phyloP scores from a whole-genome alignment of 1,140 invertebrate species.

The Diorhabda carinulata region DNA sequence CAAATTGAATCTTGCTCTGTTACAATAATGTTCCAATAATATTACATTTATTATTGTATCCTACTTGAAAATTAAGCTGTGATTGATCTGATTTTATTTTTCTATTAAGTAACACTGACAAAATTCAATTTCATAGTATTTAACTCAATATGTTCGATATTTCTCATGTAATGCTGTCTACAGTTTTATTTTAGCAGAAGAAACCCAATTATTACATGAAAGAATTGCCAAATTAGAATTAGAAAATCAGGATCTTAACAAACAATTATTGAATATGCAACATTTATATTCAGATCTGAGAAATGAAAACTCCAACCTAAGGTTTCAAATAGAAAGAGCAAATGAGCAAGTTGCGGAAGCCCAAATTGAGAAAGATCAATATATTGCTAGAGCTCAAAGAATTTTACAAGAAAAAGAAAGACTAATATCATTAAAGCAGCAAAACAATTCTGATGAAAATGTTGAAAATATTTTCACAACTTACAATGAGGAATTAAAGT shows the following conservation, averaged over 20 bases:
- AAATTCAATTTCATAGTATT: no score
- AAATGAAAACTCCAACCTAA: constrained; percentile 39
- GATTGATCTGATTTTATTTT: no score
- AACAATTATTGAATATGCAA: constrained; percentile 48
- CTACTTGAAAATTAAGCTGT: no score
- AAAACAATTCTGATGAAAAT: constrained; percentile 25
- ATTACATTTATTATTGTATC: no score
- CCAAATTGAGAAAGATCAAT: constrained; percentile 64
- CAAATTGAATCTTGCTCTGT: not conserved
- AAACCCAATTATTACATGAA: constrained; percentile 42
- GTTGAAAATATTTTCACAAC: constrained; percentile 27
- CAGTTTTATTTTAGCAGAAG: constrained; percentile 35
- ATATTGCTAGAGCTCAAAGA: constrained; percentile 66
- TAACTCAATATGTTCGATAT: no score
- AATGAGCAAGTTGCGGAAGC: constrained; percentile 56
- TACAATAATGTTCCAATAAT: no score
- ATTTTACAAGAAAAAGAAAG: constrained; percentile 76
- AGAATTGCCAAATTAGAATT: constrained; percentile 43
- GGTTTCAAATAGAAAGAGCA: constrained; percentile 50
- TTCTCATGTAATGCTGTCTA: not conserved
- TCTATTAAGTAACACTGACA: no score
- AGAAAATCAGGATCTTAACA: constrained; percentile 49
- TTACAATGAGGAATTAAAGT: constrained; percentile 42
- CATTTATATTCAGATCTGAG: constrained; percentile 40
- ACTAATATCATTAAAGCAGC: constrained; percentile 53